Evolutionary conservation across 2,797 vertebrate species (phyloP).

Genomic region (Coregonus sp.): DNA sequence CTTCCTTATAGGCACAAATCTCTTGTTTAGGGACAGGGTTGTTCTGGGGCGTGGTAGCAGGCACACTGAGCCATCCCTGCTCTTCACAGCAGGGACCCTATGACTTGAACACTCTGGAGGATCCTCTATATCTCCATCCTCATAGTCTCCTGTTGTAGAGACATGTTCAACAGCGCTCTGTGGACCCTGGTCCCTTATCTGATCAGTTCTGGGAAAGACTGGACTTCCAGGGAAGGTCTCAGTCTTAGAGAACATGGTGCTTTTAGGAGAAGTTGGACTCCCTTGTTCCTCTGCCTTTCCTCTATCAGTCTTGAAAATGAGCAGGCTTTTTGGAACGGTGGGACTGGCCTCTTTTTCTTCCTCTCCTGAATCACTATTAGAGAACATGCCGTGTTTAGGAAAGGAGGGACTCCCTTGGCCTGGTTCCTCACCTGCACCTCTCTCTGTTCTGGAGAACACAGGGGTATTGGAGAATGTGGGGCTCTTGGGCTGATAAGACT

Average conservation of each 20-base stretch:
- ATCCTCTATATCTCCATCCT: neutral
- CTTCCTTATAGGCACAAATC: neutral
- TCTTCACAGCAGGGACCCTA: constrained; percentile 10
- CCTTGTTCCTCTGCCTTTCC: neutral
- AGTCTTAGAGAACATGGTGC: constrained; percentile 20
- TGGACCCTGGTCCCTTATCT: neutral
- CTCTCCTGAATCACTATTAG: neutral
- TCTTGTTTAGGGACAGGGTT: neutral
- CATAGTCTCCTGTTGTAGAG: neutral
- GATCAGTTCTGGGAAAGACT: constrained; percentile 23
- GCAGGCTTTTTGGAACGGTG: constrained; percentile 24
- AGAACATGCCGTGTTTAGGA: constrained; percentile 4
- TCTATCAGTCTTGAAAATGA: constrained; percentile 15
- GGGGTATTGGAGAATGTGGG: constrained; percentile 48
- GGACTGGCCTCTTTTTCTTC: neutral
- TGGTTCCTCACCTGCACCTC: neutral
- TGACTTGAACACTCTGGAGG: constrained; percentile 10
- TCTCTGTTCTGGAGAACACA: neutral
- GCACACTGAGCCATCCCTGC: constrained; percentile 15
- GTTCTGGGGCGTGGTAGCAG: constrained; percentile 12
- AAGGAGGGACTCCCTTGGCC: neutral
- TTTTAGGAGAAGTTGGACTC: constrained; percentile 14
- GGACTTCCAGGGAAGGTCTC: constrained; percentile 27
- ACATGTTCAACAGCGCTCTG: neutral
- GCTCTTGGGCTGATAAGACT: constrained; percentile 30